Evolutionary conservation across 2,797 vertebrate genomes (phyloP).

Genomic region (Apodemus agrarius): DNA sequence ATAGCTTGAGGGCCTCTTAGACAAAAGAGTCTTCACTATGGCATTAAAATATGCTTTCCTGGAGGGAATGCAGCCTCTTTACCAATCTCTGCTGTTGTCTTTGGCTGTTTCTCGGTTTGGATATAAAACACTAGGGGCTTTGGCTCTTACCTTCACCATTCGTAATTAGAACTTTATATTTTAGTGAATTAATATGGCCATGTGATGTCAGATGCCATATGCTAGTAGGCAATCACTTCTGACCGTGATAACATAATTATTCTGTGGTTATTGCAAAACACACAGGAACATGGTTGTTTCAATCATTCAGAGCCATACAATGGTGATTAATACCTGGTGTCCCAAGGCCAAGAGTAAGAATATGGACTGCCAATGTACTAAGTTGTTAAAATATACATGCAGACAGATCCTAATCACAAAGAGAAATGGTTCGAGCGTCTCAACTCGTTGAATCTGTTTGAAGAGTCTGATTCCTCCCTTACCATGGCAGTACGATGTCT

Average conservation of each 20-base stretch:
- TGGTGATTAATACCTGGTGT: constrained; percentile 3
- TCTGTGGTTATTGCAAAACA: background rate
- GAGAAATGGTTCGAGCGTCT: background rate
- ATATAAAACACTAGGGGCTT: background rate
- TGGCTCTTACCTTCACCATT: background rate
- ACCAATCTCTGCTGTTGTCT: background rate
- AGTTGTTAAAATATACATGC: background rate
- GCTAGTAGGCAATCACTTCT: background rate
- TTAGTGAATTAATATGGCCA: background rate
- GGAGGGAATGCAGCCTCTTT: background rate
- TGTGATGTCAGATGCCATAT: background rate
- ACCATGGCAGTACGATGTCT: background rate
- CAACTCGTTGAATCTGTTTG: background rate
- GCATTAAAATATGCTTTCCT: background rate
- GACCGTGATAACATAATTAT: background rate
- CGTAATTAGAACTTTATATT: background rate
- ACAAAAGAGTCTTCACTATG: background rate
- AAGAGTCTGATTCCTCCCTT: background rate
- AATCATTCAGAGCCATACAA: background rate
- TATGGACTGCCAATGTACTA: background rate
- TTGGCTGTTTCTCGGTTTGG: background rate
- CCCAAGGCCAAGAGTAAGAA: background rate
- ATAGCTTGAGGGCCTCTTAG: background rate
- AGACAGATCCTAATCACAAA: background rate
- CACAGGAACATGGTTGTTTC: background rate